These are phyloP conservation scores for Drosophila paulistorum DNA, from an alignment of 1,140 invertebrate species.

Conservation along the genomic window DNA sequence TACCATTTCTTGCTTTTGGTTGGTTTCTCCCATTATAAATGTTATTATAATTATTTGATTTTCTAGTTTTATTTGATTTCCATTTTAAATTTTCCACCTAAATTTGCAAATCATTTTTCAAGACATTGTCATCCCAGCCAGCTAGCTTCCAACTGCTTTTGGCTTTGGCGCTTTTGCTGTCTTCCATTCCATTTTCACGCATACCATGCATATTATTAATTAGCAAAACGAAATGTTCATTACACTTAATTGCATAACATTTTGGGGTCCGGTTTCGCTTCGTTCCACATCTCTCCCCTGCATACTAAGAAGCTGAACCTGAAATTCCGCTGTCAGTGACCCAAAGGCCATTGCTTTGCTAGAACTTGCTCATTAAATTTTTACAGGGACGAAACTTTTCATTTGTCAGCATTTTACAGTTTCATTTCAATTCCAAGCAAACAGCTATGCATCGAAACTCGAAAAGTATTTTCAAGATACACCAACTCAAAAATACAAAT, in stretches of 20 bases:
- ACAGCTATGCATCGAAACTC: neutral
- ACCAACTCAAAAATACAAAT: too few species aligned
- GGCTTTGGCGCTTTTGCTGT: neutral
- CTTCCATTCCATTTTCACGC: slow-evolving; percentile 1
- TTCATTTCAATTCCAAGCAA: neutral
- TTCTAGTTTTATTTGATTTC: slow-evolving; percentile 4
- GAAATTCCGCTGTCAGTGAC: slow-evolving; percentile 6
- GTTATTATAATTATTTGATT: slow-evolving; percentile 24
- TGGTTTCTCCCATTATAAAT: slow-evolving; percentile 3
- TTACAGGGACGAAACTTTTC: neutral
- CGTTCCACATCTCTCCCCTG: neutral
- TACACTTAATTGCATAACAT: slow-evolving; percentile 34
- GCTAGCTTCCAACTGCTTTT: neutral
- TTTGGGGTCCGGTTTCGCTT: slow-evolving; percentile 12
- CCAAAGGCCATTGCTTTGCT: neutral
- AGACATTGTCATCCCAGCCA: neutral
- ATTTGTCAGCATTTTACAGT: neutral
- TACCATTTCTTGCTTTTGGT: slow-evolving; percentile 6
- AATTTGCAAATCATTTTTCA: slow-evolving; percentile 4
- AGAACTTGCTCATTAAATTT: neutral
- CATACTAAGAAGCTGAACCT: neutral
- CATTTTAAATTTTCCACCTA: slow-evolving; percentile 1
- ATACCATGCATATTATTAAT: slow-evolving; percentile 29
- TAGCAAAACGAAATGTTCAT: slow-evolving; percentile 30
- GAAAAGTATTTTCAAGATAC: too few species aligned